These are phyloP conservation scores for Ginglymostoma cirratum DNA, from an alignment of 2,113 vertebrate genomes.

Conservation along the genomic window DNA sequence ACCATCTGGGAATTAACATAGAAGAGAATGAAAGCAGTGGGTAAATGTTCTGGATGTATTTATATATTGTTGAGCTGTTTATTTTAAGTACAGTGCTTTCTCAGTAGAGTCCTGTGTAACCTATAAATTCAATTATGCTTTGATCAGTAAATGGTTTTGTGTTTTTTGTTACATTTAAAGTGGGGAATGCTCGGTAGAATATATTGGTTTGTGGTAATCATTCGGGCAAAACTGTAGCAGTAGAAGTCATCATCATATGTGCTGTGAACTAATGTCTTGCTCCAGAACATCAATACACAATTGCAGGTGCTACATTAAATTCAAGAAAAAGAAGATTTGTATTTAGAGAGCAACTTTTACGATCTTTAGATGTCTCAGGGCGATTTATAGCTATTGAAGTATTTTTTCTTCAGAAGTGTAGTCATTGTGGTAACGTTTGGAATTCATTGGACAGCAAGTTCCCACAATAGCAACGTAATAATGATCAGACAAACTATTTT, in stretches of 20 bases:
- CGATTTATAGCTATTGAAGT: background rate
- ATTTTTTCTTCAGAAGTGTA: too few relatives aligned
- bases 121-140: background rate
- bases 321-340: background rate
- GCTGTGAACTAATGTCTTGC: background rate
- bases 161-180: background rate
- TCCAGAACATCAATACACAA: too few relatives aligned
- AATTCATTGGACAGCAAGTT: too few relatives aligned
- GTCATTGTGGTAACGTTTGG: too few relatives aligned
- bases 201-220: background rate
- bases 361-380: background rate
- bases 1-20: background rate
- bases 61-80: background rate
- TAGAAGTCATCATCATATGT: too few relatives aligned
- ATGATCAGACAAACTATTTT: background rate
- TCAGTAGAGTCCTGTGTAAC: background rate
- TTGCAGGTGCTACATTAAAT: background rate
- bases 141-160: background rate
- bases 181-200: background rate
- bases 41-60: conserved; percentile 53
- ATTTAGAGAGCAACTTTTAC: background rate
- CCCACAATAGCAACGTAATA: too few relatives aligned
- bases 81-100: background rate
- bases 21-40: too few relatives aligned
- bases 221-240: background rate